Evolutionary conservation across 2,797 vertebrate genomes (phyloP), one percentile per base, ranked within the genome.

Genomic region (Phylloscopus collybita): DNA sequence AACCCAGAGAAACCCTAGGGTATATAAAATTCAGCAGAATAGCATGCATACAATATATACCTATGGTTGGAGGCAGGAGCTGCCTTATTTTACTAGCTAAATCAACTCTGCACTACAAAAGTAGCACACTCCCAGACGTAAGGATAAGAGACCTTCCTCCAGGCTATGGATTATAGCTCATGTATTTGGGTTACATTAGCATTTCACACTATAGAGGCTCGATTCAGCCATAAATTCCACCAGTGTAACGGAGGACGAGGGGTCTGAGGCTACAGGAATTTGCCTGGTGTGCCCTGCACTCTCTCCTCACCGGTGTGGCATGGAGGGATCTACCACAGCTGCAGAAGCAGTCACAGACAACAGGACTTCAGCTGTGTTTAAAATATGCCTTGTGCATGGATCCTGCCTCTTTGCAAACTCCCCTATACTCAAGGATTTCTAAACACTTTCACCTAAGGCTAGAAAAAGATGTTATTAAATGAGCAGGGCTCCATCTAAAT

Each of bases 171-270:
- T 97, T 97, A 96, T 88, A 94, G 90, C 71, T 96, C 94, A 96
- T 95, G 95, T 96, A 96, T 97, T 97, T 97, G 97, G 96, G 97
- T 97, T 96, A 96, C 93, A 97, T 97, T 97, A 97, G 94, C 97
- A 97, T 97, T 96, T 97, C 91, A 65, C 76, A 73, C 80, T 89
- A 32, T 26, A 88, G 75, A 92, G 92, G 8, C 73, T 96, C 84
- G 80, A 94, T 93, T 96, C 88, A 95, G 73, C 75, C 81, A 75
- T 92, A 88, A 96, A 95, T 96, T 97, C 75, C 65, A 90, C 30
- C 54, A 66, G 51, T 50, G 50, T 66, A 87, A 80, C 38, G 72
- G 72, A 84, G 64, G 50, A 93, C 86, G 93, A 95, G 92, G 81
- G 27, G 60, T 86, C 83, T 95, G 76, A 87, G 91, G 73, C 47